Base-by-base conservation (phyloP, 1,140 invertebrate genomes). In the Diabrotica undecimpunctata region DNA sequence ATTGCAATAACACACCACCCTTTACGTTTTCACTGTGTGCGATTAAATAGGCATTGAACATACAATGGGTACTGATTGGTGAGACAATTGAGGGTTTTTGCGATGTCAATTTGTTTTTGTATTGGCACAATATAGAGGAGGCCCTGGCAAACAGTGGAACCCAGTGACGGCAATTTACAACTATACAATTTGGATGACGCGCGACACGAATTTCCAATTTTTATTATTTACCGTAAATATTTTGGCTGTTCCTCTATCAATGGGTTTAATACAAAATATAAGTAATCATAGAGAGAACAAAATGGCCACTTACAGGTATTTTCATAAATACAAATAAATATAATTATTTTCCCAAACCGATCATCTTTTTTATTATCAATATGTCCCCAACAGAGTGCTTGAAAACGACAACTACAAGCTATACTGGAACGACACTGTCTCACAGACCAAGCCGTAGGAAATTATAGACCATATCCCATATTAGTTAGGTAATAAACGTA, bases 101-200 rank as follows among this genome's bases (percentile, higher is more conserved):
- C 70, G 67, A 75, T 75, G 76, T 77, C 76, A 78, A 78, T 78
- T 78, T 75, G 75, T 76, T 78, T 78, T 78, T 78, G 75, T 77
- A 69, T 69, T 52, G 52, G 12, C 54, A 77, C 75, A 77, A 77
- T 76, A 60, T 62, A 68, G 66, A 65, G 70, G 71, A 54, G 57
- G 67, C 62, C 66, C 68, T 64, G 66, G 65, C 72, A 72, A 75
- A 74, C 73, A 75, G 65, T 62, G 66, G 67, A 36, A 64, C 74
- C 61, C 60, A 39, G 60, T 62, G 69, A 60, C 67, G 68, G 66
- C 76, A 78, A 78, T 77, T 78, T 78, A 68, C 66, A 69, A 70
- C 74, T 60, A 70, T 70, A 67, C 68, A 70, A 74, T 74, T 46
- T 75, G 72, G 75, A 74, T 73, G 68, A 70, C 64, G 69, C 75